Percentiles rank a stretch among this genome's conserved stretches.
phyloP scores from a whole-genome alignment of 1,140 invertebrate species.

The Drosophila elegans region DNA sequence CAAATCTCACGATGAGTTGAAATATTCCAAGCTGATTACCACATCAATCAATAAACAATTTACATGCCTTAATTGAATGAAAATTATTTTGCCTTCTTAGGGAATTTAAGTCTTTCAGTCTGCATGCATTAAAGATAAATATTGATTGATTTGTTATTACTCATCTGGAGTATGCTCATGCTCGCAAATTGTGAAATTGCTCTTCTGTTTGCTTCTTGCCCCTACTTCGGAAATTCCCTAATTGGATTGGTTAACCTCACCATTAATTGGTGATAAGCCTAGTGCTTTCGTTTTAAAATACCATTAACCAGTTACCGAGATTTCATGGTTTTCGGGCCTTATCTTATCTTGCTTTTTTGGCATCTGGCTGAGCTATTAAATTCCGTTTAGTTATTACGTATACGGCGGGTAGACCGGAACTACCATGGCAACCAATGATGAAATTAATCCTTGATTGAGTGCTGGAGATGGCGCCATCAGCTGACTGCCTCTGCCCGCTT shows the following conservation, averaged over 20 bases:
- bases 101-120: background rate
- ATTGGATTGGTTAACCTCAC: slow-evolving; percentile 27
- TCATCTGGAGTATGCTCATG: background rate
- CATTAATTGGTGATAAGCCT: slow-evolving; percentile 55
- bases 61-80: background rate
- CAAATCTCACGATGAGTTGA: slow-evolving; percentile 14
- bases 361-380: slow-evolving; percentile 19
- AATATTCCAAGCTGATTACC: slow-evolving; percentile 18
- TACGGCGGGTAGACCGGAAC: slow-evolving; percentile 32
- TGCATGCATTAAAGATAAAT: background rate
- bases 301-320: slow-evolving; percentile 18
- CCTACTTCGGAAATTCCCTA: slow-evolving; percentile 10
- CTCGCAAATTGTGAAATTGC: slow-evolving; percentile 32
- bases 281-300: slow-evolving; percentile 24
- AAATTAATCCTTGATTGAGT: slow-evolving; percentile 49
- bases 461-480: slow-evolving; percentile 14
- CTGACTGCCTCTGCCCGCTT: background rate
- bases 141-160: slow-evolving; percentile 47
- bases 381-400: slow-evolving; percentile 54
- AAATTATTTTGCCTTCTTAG: background rate
- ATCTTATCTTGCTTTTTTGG: slow-evolving; percentile 46
- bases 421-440: slow-evolving; percentile 44
- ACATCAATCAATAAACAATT: slow-evolving; percentile 10
- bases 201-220: background rate
- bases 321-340: slow-evolving; percentile 27